Conservation (phyloP, 2,113 vertebrate genomes). For the Centrocercus urophasianus region DNA sequence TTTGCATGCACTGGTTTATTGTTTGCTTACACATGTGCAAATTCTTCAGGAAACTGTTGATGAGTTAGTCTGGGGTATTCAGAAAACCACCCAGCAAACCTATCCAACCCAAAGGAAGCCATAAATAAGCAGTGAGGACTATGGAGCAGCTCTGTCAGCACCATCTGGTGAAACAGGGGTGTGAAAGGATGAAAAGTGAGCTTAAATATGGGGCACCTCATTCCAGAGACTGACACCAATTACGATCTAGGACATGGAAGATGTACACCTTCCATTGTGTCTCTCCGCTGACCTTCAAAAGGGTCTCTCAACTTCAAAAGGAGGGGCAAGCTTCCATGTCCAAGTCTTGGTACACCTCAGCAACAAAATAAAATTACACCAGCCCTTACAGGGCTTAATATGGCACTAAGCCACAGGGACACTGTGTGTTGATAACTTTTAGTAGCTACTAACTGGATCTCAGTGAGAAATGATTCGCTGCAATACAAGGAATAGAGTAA, state of each 20-base stretch:
- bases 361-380: background rate
- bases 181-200: background rate
- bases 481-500: background rate
- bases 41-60: background rate
- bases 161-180: background rate
- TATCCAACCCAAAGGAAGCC: background rate
- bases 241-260: background rate
- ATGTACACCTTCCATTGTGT: background rate
- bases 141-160: background rate
- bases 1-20: background rate
- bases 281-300: background rate
- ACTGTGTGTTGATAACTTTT: background rate
- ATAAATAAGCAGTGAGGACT: background rate
- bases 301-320: background rate
- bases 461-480: background rate
- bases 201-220: background rate
- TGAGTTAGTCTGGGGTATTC: accelerated
- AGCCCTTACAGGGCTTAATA: background rate
- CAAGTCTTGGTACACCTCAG: background rate
- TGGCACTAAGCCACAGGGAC: no score
- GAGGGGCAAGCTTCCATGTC: background rate
- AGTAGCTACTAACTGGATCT: background rate
- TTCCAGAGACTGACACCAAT: background rate
- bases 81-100: background rate
- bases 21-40: background rate